Conservation (phyloP, 2,113 vertebrate species). For the Centropus bengalensis region DNA sequence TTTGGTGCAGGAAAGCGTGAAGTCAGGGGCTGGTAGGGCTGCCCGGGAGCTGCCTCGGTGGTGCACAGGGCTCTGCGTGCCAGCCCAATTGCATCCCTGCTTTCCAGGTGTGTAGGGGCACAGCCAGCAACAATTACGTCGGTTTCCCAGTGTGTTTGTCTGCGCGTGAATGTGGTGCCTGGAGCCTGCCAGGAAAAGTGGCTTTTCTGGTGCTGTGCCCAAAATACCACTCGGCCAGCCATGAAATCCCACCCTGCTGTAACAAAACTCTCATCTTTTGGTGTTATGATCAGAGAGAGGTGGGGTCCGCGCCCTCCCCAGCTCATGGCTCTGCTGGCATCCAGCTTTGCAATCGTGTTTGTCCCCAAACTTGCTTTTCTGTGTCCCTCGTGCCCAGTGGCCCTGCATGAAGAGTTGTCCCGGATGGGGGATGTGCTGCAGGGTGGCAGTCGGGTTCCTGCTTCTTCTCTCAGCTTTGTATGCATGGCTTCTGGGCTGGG, state of each 20-base stretch:
- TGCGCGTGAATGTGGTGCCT: neutral
- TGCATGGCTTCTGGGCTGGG: rapidly evolving
- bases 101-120: neutral
- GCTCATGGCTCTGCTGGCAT: neutral
- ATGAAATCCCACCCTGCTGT: neutral
- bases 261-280: neutral
- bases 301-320: neutral
- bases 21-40: neutral
- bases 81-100: rapidly evolving
- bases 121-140: neutral
- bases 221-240: neutral
- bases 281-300: neutral
- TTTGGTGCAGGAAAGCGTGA: neutral
- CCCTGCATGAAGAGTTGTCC: neutral
- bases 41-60: neutral
- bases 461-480: neutral
- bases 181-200: neutral
- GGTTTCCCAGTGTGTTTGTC: neutral
- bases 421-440: rapidly evolving
- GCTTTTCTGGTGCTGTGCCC: neutral
- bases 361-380: neutral
- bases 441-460: neutral
- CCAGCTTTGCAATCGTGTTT: neutral
- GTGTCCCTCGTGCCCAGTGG: rapidly evolving
- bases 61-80: neutral